Evolutionary conservation across 1,140 invertebrate species (phyloP), one percentile per base, ranked within the genome.

Genomic region (Papilio xuthus): DNA sequence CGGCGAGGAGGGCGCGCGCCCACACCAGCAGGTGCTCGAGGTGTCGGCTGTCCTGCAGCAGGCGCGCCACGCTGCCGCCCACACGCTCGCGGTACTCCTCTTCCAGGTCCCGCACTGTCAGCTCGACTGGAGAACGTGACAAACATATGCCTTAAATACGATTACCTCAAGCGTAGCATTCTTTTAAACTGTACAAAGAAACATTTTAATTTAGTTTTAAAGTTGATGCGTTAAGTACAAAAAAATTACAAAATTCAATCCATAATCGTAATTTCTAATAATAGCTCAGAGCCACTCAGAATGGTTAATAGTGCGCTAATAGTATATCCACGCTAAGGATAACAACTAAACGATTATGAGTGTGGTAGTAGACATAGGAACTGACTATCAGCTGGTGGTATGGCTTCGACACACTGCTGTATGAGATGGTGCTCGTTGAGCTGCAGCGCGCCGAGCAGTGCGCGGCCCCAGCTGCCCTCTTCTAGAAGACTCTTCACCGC

Each of bases 11-110:
- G 60, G 87, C 87, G 82, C 96, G 95, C 56, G 96, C 94, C 98
- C 98, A 99, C 37, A 95, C 89, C 0, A 98, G 89, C 93, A 99
- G 98, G 89, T 98, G 98, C 88, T 99, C 97, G 67, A 99, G 88
- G 88, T 99, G 98, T 3, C 95, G 94, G 1, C 97, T 96, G 15
- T 94, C 94, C 84, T 98, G 97, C 20, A 99, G 88, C 75, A 96
- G 95, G 20, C 94, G 94, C 0, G 96, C 96, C 28, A 98, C 85
- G 79, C 96, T 96, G 70, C 94, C 93, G 9, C 99, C 89, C 28
- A 98, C 86, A 78, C 96, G 95, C 81, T 97, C 96, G 1, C 97
- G 92, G 89, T 98, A 99, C n/a, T 96, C 92, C 53, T 96, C 94
- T 13, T 97, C 95, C 7, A 99, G 88, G 79, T 91, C 95, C 0